Evolutionary conservation across 2,113 vertebrate species (phyloP), one percentile per base, ranked within the genome.

Genomic region (Patagioenas fasciata): DNA sequence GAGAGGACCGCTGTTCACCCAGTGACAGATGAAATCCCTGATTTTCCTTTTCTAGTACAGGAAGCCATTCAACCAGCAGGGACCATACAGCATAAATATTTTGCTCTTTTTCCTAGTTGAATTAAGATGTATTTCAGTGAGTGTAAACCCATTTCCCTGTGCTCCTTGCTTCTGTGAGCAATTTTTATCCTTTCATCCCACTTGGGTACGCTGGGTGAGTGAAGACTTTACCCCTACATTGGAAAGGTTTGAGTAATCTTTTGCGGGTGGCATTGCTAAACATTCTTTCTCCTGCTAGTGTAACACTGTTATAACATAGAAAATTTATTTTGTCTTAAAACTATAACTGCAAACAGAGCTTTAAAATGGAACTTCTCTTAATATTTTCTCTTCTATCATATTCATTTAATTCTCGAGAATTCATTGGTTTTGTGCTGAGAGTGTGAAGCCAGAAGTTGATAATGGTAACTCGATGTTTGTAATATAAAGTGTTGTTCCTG

Each of bases 401-500:
- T 14, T 95, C 62, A 71, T 95, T 94, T 93, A 95, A 77, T 89
- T 85, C 77, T 85, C 40, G 91, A 81, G 85, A 90, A 95, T 88
- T 96, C 74, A 85, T 96, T 86, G 73, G 38, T 64, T 64, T 96
- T 93, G 62, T 94, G 72, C 66, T 51, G 78, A 93, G 77, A 94
- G 15, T 50, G 71, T 11, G 51, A 94, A 96, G 94, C 74, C 65
- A 86, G 64, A 88, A 95, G 90, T 90, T 97, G 95, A 89, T 96
- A 95, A 88, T 73, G 94, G 95, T 92, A 97, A 94, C 81, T 97
- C 84, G 44, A 10, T 95, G 93, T 97, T 96, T 94, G 87, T 95
- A 97, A 97, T 95, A 96, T 77, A 74, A 95, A 97, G 88, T 80
- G 72, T 81, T 94, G 95, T 97, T 98, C 97, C 96, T 95, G 93